Evolutionary conservation across 2,113 vertebrate genomes (phyloP).

Genomic region (Tragelaphus strepsiceros): DNA sequence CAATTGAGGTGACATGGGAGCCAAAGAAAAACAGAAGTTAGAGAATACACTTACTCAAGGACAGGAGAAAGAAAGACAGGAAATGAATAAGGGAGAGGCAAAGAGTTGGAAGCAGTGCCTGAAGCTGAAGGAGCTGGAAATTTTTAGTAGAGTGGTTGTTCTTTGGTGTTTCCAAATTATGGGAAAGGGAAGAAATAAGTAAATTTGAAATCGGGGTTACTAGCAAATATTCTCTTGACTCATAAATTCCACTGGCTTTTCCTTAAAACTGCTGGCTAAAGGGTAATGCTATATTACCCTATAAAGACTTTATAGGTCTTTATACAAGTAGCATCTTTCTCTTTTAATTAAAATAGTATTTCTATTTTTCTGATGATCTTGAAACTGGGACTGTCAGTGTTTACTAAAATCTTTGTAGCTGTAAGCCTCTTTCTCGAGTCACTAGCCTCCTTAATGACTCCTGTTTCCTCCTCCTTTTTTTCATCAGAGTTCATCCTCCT

Average conservation of each 20-base stretch:
- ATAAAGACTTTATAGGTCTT: not conserved
- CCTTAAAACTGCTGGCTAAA: not conserved
- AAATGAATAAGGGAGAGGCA: not conserved
- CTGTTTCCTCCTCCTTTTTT: not conserved
- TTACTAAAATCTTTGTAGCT: not conserved
- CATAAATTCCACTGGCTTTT: not conserved
- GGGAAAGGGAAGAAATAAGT: not conserved
- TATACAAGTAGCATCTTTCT: not conserved
- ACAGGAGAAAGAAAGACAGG: not conserved
- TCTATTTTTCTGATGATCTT: not conserved
- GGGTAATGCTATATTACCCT: too few species aligned
- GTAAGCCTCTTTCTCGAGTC: not conserved
- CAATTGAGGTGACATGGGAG: not conserved
- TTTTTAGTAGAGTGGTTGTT: not conserved
- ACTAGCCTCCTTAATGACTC: not conserved
- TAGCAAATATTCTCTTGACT: not conserved
- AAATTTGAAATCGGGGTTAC: not conserved
- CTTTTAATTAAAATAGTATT: not conserved
- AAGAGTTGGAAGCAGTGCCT: not conserved
- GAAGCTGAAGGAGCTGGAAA: not conserved
- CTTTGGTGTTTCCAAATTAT: not conserved
- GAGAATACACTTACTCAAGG: not conserved
- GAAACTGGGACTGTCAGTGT: not conserved
- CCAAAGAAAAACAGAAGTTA: constrained; percentile 5
- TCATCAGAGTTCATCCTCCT: not conserved